Evolutionary conservation across 2,113 vertebrate species (phyloP).

Genomic region (Labrus mixtus): DNA sequence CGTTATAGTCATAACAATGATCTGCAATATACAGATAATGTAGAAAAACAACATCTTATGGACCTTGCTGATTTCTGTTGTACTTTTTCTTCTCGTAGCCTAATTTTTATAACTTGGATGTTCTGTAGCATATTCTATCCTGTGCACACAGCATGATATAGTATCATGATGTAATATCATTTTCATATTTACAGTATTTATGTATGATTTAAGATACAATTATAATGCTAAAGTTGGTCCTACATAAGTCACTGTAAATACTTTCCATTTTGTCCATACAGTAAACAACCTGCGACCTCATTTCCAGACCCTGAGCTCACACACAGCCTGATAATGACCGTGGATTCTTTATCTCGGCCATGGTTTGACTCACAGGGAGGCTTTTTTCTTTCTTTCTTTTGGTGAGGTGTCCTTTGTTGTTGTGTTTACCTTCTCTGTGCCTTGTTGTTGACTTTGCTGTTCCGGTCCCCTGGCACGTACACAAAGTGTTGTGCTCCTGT

Average conservation of each 20-base stretch:
- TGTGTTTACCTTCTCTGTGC: slow-evolving; percentile 47
- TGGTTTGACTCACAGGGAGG: slow-evolving; percentile 2
- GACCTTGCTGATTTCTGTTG: too few species aligned
- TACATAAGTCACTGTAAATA: not conserved
- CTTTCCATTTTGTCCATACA: slow-evolving; percentile 1
- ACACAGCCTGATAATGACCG: slow-evolving; percentile 22
- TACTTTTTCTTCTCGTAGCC: too few species aligned
- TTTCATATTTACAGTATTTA: too few species aligned
- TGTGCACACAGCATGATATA: too few species aligned
- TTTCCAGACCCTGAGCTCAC: slow-evolving; percentile 16
- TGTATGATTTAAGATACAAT: too few species aligned
- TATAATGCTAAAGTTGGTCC: too few species aligned
- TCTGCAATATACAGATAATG: too few species aligned
- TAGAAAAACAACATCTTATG: too few species aligned
- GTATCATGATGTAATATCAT: too few species aligned
- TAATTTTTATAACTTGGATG: too few species aligned
- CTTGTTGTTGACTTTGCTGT: slow-evolving; percentile 48
- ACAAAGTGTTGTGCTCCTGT: slow-evolving; percentile 42
- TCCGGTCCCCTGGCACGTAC: slow-evolving; percentile 34
- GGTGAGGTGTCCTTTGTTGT: slow-evolving; percentile 45
- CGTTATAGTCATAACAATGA: too few species aligned
- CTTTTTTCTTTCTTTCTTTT: slow-evolving; percentile 5
- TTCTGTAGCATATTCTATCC: too few species aligned
- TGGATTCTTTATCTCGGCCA: slow-evolving; percentile 38
- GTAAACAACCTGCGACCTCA: not conserved